These are phyloP conservation scores for Pheosia tremula DNA, from an alignment of 2,888 invertebrate genomes.

Conservation along the genomic window DNA sequence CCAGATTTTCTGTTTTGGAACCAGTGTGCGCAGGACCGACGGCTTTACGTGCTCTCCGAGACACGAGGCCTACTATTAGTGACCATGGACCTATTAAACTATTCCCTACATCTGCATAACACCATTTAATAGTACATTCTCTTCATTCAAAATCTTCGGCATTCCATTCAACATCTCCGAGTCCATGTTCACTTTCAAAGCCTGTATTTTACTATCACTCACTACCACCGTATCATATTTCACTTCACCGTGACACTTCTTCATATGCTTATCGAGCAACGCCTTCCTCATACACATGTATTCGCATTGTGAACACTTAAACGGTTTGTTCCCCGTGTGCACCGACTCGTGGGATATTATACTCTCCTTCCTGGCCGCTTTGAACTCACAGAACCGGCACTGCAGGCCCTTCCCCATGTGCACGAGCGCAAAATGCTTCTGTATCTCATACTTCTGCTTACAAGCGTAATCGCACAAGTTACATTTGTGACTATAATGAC, in stretches of 20 bases:
- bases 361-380: conserved; percentile 53
- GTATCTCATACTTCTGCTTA: conserved; percentile 60
- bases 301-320: conserved; percentile 55
- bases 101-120: no score
- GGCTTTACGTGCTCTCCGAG: no score
- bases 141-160: no score
- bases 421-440: conserved; percentile 52
- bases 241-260: conserved; percentile 47
- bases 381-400: conserved; percentile 62
- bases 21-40: no score
- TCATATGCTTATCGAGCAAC: conserved; percentile 55
- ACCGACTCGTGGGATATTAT: conserved; percentile 58
- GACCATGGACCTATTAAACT: no score
- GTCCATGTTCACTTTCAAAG: conserved; percentile 43
- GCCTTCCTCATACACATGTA: conserved; percentile 56
- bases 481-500: conserved; percentile 60
- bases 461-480: conserved; percentile 54
- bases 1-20: no score
- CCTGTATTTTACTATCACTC: conserved; percentile 51
- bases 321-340: conserved; percentile 64
- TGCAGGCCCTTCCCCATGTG: conserved; percentile 61
- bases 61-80: no score
- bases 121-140: no score
- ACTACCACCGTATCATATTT: conserved; percentile 40
- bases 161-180: no score